Conservation (phyloP, 2,797 vertebrate species). For the Cirrhinus molitorella region DNA sequence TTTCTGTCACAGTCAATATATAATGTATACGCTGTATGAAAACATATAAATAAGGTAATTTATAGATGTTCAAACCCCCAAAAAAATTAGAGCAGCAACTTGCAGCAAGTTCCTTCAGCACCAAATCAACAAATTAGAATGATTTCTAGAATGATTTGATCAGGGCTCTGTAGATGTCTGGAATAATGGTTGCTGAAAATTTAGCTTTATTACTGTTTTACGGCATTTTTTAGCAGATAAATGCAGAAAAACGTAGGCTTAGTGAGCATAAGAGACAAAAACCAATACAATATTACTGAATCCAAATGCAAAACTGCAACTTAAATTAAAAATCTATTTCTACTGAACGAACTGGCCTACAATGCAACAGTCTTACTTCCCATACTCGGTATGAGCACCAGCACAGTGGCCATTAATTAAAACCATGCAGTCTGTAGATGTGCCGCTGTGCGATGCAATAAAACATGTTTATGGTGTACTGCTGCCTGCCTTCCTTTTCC, state of each 20-base stretch:
- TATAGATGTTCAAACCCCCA: too few relatives aligned
- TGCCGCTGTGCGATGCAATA: slow-evolving; percentile 73
- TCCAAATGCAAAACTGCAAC: background rate
- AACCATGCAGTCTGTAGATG: slow-evolving; percentile 73
- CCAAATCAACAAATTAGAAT: background rate
- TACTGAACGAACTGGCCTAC: background rate
- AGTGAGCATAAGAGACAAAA: background rate
- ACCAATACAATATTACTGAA: background rate
- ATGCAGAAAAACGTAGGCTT: too few relatives aligned
- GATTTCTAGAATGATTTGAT: background rate
- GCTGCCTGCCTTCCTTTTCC: slow-evolving; percentile 73
- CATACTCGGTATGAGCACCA: background rate
- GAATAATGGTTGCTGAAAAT: background rate
- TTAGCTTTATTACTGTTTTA: too few relatives aligned
- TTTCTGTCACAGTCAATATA: background rate
- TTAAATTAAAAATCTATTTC: background rate
- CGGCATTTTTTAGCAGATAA: too few relatives aligned
- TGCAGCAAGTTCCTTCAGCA: background rate
- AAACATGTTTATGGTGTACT: slow-evolving; percentile 78
- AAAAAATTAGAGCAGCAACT: too few relatives aligned
- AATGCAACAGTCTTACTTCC: background rate
- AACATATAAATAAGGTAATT: background rate
- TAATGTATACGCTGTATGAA: background rate
- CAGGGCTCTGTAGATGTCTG: background rate
- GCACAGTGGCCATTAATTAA: slow-evolving; percentile 76